Evolutionary conservation across 2,797 vertebrate species (phyloP).

Genomic region (Lacerta agilis): DNA sequence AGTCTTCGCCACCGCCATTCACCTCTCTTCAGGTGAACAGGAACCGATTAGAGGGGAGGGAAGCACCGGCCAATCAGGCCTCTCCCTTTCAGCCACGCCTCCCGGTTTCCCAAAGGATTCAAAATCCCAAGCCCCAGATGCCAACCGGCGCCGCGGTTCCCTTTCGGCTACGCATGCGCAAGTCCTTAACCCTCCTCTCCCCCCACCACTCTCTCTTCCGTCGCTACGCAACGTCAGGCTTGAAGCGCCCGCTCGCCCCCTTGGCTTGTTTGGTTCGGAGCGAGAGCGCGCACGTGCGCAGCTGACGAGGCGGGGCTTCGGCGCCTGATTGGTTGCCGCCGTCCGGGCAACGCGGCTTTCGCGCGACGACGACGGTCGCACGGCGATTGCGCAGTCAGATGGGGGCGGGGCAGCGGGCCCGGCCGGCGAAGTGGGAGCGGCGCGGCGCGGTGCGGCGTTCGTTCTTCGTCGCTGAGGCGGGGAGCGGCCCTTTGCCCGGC

Average conservation of each 20-base stretch:
- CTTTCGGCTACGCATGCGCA: neutral
- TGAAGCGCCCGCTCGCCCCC: too few species aligned
- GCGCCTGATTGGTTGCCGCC: neutral
- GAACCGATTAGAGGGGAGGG: too few species aligned
- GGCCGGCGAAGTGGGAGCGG: neutral
- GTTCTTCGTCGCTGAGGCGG: neutral
- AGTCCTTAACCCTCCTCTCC: too few species aligned
- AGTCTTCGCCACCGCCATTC: too few species aligned
- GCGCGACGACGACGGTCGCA: neutral
- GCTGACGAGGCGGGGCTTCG: neutral
- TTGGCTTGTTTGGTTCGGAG: too few species aligned
- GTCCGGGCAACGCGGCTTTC: too few species aligned
- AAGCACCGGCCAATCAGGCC: neutral
- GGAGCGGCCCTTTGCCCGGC: neutral
- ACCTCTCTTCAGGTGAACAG: too few species aligned
- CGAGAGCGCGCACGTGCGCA: neutral
- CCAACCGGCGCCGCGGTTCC: neutral
- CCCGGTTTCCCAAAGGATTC: neutral
- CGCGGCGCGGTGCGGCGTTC: neutral
- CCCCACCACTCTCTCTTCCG: neutral
- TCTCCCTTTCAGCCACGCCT: neutral
- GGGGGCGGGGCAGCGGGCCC: constrained; percentile 48
- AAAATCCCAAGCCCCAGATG: neutral
- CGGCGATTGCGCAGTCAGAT: neutral
- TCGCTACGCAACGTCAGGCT: neutral